Percentiles rank a stretch among this genome's conserved stretches.
These are phyloP conservation scores for Phalloptychus januarius DNA, from an alignment of 2,797 vertebrate genomes.

Conservation along the genomic window DNA sequence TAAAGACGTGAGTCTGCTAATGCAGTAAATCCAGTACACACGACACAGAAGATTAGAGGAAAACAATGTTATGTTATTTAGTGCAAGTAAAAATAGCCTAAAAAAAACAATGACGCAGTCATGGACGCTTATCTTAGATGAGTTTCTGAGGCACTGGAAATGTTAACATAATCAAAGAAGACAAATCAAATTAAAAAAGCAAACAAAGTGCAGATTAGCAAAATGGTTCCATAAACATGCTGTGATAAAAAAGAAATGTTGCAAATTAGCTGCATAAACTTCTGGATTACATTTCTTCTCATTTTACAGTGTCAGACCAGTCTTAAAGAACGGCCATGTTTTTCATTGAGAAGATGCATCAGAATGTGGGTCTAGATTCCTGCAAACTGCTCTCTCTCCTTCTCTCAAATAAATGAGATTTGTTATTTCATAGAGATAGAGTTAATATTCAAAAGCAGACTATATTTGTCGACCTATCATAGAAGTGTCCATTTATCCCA, in stretches of 20 bases:
- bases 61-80: neutral
- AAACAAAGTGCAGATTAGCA: conserved; percentile 1
- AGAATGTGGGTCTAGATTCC: neutral
- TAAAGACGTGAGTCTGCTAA: neutral
- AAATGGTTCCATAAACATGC: neutral
- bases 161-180: neutral
- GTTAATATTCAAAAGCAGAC: no score
- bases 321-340: neutral
- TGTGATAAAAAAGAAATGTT: conserved; percentile 1
- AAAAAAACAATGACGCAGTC: neutral
- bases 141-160: neutral
- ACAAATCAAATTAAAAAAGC: neutral
- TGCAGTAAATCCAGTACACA: neutral
- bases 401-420: conserved; percentile 6
- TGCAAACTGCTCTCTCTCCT: neutral
- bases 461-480: no score
- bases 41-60: neutral
- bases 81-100: neutral
- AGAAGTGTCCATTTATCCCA: no score
- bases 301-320: neutral
- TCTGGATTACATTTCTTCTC: neutral
- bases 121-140: neutral
- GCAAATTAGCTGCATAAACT: neutral
- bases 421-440: no score
- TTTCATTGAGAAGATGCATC: neutral